These are phyloP conservation scores for Cosmopolites sordidus DNA, from an alignment of 2,888 invertebrate species.

Conservation along the genomic window DNA sequence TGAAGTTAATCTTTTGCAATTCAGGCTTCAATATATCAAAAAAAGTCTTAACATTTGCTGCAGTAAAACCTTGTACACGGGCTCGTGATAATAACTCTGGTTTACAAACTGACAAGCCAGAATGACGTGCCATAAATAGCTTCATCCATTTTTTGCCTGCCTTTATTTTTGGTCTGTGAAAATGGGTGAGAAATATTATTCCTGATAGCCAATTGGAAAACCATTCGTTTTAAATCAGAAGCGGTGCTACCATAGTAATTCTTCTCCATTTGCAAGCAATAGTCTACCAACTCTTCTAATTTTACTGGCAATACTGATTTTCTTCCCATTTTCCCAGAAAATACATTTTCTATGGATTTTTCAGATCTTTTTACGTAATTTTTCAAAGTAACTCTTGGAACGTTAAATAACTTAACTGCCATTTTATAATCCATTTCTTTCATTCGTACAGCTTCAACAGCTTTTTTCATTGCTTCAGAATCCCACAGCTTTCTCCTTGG, in stretches of 20 bases:
- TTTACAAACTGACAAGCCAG: not conserved
- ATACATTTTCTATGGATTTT: too few species aligned
- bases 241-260: conserved; percentile 1
- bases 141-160: conserved; percentile 4
- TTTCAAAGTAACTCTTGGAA: too few species aligned
- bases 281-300: not conserved
- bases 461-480: too few species aligned
- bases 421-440: too few species aligned
- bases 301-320: too few species aligned
- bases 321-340: too few species aligned
- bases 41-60: conserved; percentile 23
- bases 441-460: too few species aligned
- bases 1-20: too few species aligned
- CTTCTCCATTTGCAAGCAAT: not conserved
- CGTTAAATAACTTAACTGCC: too few species aligned
- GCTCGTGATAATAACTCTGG: not conserved
- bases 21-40: conserved; percentile 33
- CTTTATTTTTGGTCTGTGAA: not conserved
- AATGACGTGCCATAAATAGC: not conserved
- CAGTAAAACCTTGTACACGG: not conserved
- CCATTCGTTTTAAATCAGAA: not conserved
- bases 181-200: not conserved
- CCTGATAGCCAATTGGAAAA: conserved; percentile 1
- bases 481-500: too few species aligned
- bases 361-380: too few species aligned